Evolutionary conservation across 2,797 vertebrate species (phyloP).

Genomic region (Coranthus polyacanthus): DNA sequence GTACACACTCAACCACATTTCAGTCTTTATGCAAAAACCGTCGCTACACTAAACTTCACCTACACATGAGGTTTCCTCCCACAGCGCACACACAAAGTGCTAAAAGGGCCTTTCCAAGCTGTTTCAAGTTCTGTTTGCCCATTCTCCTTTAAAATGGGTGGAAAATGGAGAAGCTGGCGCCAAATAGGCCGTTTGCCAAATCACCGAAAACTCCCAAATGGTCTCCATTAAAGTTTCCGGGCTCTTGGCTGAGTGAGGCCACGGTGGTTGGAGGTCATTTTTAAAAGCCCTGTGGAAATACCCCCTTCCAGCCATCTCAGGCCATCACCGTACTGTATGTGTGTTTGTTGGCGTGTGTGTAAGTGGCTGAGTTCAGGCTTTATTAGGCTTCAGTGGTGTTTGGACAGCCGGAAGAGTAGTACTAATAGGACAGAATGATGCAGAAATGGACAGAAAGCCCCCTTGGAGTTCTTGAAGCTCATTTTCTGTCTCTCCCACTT

Average conservation of each 20-base stretch:
- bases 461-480: conserved; percentile 73
- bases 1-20: conserved; percentile 51
- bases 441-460: conserved; percentile 83
- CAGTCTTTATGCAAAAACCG: conserved; percentile 61
- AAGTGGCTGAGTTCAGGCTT: conserved; percentile 77
- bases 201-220: conserved; percentile 76
- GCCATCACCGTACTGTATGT: conserved; percentile 56
- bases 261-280: conserved; percentile 81
- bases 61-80: conserved; percentile 44
- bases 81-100: conserved; percentile 16
- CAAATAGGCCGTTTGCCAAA: conserved; percentile 80
- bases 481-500: conserved; percentile 74
- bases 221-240: conserved; percentile 79
- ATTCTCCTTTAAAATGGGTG: conserved; percentile 74
- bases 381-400: conserved; percentile 84
- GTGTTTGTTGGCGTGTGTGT: conserved; percentile 66
- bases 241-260: conserved; percentile 73
- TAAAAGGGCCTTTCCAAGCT: conserved; percentile 54
- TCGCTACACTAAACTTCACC: conserved; percentile 38
- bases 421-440: conserved; percentile 84
- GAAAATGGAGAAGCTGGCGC: conserved; percentile 73
- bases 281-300: conserved; percentile 83
- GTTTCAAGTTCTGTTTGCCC: conserved; percentile 67
- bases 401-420: conserved; percentile 82
- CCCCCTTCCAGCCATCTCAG: conserved; percentile 67